Conservation (phyloP, 2,113 vertebrate genomes). For the Ariopsis seemanni region DNA sequence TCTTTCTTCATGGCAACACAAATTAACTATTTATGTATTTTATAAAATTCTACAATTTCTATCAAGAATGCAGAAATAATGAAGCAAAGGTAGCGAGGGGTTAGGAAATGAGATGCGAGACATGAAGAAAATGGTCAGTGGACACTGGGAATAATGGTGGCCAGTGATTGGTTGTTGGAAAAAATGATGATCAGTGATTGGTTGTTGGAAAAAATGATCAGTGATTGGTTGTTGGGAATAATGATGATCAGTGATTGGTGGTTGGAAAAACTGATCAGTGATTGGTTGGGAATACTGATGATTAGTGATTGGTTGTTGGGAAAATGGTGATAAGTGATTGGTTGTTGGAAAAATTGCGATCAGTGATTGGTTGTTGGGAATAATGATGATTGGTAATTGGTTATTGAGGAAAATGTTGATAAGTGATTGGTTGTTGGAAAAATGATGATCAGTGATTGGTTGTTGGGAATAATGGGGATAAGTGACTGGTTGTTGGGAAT, state of each 20-base stretch:
- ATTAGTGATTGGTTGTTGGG: background rate
- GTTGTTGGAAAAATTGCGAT: background rate
- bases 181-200: background rate
- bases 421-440: background rate
- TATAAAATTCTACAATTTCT: background rate
- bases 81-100: background rate
- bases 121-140: background rate
- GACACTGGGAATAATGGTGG: background rate
- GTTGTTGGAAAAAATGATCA: background rate
- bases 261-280: background rate
- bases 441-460: background rate
- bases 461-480: background rate
- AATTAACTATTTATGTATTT: background rate
- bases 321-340: background rate
- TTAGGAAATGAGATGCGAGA: background rate
- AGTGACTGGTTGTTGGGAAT: background rate
- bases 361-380: background rate
- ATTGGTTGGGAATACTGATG: background rate
- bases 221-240: background rate
- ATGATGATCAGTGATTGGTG: background rate
- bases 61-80: background rate
- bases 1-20: background rate
- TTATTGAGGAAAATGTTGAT: background rate
- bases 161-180: background rate
- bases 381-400: background rate